Evolutionary conservation across 2,888 invertebrate genomes (phyloP), one percentile per base, ranked within the genome.

Genomic region (Eupithecia subfuscata): DNA sequence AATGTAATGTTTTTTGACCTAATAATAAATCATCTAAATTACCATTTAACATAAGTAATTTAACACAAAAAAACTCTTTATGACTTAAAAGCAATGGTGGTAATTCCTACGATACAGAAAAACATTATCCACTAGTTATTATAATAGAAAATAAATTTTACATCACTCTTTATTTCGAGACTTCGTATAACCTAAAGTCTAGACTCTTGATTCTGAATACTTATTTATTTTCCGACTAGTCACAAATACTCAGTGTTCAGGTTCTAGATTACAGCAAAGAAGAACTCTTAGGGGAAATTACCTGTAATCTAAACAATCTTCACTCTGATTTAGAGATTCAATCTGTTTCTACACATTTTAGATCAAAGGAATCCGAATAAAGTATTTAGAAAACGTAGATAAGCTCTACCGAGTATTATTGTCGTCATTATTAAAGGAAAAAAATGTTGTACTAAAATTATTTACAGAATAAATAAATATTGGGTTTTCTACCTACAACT

Each of bases 271-370:
- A 78, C 72, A 43, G 67, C 70, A 65, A 74, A 78, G 67, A 78
- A 72, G 69, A 73, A 76, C 68, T 67, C 80, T 76, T 70, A 67
- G 68, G 80, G 81, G 81, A 81, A 80, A 81, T 81, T 78, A 78
- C 68, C 75, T 77, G 73, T 78, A 79, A 81, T 75, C 73, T 67
- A 65, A 77, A 71, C 63, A 75, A 79, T 76, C 73, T 78, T 77
- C 72, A 77, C 65, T 72, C 65, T 65, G 70, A 78, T 77, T 78
- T 69, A 70, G 16, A 48, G 69, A 70, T 71, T 69, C 71, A 73
- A 77, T 70, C 71, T 73, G 48, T 77, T 71, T 63, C 70, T 60
- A 37, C 71, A 48, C 69, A 68, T 76, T 76, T 64, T 30, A 69
- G 48, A 34, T 70, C 48, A 67, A 70, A 76, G 63, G 30, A 18